Base-by-base conservation (phyloP, 2,113 vertebrate species). In the Rhinoderma darwinii region DNA sequence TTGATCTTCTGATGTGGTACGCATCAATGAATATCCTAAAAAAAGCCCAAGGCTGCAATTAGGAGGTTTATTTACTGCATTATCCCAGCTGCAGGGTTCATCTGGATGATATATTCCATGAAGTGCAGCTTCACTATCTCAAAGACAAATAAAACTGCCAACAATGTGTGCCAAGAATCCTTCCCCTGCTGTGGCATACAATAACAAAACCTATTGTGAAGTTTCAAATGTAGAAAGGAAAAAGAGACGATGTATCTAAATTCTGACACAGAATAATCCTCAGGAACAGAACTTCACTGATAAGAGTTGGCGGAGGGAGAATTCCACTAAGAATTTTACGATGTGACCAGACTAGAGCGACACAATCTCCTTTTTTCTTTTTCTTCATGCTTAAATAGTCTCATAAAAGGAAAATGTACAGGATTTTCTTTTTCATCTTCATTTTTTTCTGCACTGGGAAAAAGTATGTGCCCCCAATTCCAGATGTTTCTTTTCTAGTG, bases 41-140 rank as follows among this genome's bases (percentile, higher is more conserved):
- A 84, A 66, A 77, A 77, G 84, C 84, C 84, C n/a, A 50, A 8
- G 61, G 84, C 74, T 22, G 30, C 84, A 79, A 84, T 84, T 84
- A 84, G 76, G 72, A 27, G 39, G 72, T 84, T 84, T 84, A 84
- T 84, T 84, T 84, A 74, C 83, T 74, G 41, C 51, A 83, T 72
- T 84, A 56, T 84, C 51, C 27, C 51, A 76, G 72, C 73, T 76
- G 72, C 54, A 61, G 50, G 83, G 72, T 76, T 76, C 56, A 59
- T 76, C 83, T 44, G 44, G 76, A 76, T 76, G 70, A 84, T 63
- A 61, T 47, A 76, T 84, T 84, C 47, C 59, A 44, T 76, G 51
- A 84, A 70, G 51, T 76, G 22, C 50, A 63, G 47, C 35, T 84
- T 44, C n/a, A 27, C 37, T 63, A 43, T 84, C 73, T 75, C 72